phyloP scores from a whole-genome alignment of 2,113 vertebrate genomes.

The Myiagra hebetior region DNA sequence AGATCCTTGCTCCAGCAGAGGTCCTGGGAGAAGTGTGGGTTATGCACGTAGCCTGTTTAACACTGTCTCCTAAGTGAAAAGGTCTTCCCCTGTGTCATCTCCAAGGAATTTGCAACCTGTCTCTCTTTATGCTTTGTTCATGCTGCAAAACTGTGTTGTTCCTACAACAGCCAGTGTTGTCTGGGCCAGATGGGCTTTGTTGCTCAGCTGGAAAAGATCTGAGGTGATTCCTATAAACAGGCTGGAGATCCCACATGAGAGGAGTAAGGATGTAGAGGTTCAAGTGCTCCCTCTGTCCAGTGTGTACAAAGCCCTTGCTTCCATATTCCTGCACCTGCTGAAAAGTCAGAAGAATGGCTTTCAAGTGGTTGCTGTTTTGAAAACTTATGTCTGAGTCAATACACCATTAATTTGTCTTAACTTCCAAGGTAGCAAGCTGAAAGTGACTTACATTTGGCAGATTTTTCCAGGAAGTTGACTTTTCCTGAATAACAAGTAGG shows the following conservation, averaged over 20 bases:
- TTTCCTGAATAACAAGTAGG: neutral
- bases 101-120: neutral
- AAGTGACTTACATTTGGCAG: neutral
- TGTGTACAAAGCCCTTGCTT: neutral
- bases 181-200: neutral
- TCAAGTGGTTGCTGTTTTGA: neutral
- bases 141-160: neutral
- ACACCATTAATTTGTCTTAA: neutral
- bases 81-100: neutral
- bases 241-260: neutral
- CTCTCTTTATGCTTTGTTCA: neutral
- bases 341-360: neutral
- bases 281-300: neutral
- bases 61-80: neutral
- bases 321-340: neutral
- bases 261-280: neutral
- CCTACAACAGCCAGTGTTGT: neutral
- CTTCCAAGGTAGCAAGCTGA: neutral
- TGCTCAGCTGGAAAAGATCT: neutral
- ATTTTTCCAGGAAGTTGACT: neutral
- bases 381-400: neutral
- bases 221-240: neutral
- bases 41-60: neutral
- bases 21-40: neutral
- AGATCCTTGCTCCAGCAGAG: neutral